Base-by-base conservation (phyloP, 2,113 vertebrate species). In the Tyrannus savana region DNA sequence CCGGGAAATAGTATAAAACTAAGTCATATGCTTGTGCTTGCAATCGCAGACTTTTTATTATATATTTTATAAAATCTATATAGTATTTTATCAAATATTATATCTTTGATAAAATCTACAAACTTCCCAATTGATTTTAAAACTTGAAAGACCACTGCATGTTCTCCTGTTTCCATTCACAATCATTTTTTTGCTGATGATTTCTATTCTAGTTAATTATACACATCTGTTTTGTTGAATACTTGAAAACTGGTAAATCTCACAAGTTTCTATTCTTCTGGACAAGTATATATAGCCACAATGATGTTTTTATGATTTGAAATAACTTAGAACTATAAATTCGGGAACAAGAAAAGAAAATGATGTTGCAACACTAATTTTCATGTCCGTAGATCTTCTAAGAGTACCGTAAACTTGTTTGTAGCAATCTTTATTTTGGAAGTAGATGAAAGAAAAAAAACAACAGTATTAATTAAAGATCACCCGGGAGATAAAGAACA, bases 381-480 rank as follows among this genome's bases (percentile, higher is more conserved):
- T 96, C 71, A 64, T 0, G 28, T 76, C 31, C 13, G 52, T 95
- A 56, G 63, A 74, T 93, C 90, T 86, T 90, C 22, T 23, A 84
- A 47, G 67, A 86, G 31, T 56, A 93, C 39, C 2, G 0, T 76
- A 71, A 95, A 50, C 37, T 95, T 92, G 35, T 86, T 90, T 94
- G 79, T 56, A 67, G 42, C 55, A 90, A 55, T 72, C 37, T 83
- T 88, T 86, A 41, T 44, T 94, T 86, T 95, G 90, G 92, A 93
- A 94, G 74, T 6, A 94, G 88, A 93, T 96, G 56, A 96, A 95
- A 93, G 92, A 42, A 78, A 58, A 74, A 30, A 1, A 5, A 0
- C 47, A 89, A 28, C 41, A 89, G 31, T 64, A 86, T 86, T 95
- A 95, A 86, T 47, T 71, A 55, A 80, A 93, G 92, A 94, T 96